Evolutionary conservation across 1,140 invertebrate genomes (phyloP), one percentile per base, ranked within the genome.

Genomic region (Papilio helenus): DNA sequence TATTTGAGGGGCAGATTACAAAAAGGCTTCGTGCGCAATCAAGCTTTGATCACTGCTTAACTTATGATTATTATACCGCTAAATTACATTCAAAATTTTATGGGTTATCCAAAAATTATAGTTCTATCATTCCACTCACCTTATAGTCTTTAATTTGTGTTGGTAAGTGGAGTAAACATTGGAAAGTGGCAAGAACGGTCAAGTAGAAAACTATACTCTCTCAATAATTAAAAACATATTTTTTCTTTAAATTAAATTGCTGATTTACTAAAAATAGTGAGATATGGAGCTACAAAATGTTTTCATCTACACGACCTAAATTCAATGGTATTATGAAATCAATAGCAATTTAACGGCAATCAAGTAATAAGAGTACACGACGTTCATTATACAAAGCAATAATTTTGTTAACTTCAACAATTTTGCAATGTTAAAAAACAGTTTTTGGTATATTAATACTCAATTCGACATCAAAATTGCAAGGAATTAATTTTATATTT

Each of bases 281-380:
- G 26, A 16, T 26, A 29, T 65, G 58, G 58, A 65, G 16, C 20
- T 26, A 29, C 58, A 29, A 68, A 51, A 55, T 55, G 49, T 76
- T 76, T 76, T 55, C 23, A 49, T 55, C 12, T 2, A 76, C 29
- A 39, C 49, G 73, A 76, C 73, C 73, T 76, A 29, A 76, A 76
- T 76, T 34, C 34, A 26, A 14, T 49, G 49, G 16, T 58, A 76
- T 76, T 55, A 76, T 26, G 58, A 76, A 76, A 76, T 76, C 73
- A 76, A 76, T 76, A 76, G 49, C 49, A 55, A 76, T 76, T 55
- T 29, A 55, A 76, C 34, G 51, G 73, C 23, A 58, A 76, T 68
- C 61, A 68, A 34, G 23, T 68, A 18, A 68, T 7, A 68, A 68
- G 10, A 68, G 34, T 68, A 26, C 61, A 29, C 14, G 3, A 23